Evolutionary conservation across 2,797 vertebrate genomes (phyloP), one percentile per base, ranked within the genome.

Genomic region (Poecilia wingei): DNA sequence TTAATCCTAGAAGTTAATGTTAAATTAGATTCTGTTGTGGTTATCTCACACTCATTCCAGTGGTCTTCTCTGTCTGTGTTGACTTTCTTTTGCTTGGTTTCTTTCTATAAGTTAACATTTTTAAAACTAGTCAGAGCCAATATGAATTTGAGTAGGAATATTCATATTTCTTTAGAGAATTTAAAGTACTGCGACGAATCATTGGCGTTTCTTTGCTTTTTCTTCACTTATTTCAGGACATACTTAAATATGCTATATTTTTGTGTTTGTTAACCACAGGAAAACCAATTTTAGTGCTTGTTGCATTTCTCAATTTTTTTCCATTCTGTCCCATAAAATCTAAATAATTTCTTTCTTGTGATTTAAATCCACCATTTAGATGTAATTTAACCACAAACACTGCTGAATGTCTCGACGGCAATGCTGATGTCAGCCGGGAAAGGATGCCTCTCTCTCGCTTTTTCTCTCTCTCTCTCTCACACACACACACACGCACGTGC

Each of bases 371-470:
- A 45, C 2, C 18, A 20, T 68, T 28, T 61, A 20, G 1, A 28
- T 9, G 28, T 74, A 4, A 39, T 82, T 79, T 45, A 69, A 64
- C 69, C 53, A 66, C 12, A 47, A 2, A 69, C 20, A 36, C 22
- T 47, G 6, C 43, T 3, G 7, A 74, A 69, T 4, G 36, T 18
- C n/a, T 77, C 61, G 79, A 39, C 69, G 66, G 59, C 55, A 43
- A 64, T 22, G 47, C 72, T 88, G 84, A 81, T 73, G 79, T 82
- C 61, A 75, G 75, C 43, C 66, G 72, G 76, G 71, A 85, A 79
- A 79, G 13, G 36, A 53, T 68, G 77, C 77, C 66, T 76, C 76
- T 59, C 51, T 51, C 20, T 49, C 47, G 18, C 16, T 49, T 1
- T 18, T 5, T 6, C 59, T 76, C 76, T 59, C 51, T 51, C 20